Conservation (phyloP, 2,797 vertebrate species). For the Aldrovandia affinis region DNA sequence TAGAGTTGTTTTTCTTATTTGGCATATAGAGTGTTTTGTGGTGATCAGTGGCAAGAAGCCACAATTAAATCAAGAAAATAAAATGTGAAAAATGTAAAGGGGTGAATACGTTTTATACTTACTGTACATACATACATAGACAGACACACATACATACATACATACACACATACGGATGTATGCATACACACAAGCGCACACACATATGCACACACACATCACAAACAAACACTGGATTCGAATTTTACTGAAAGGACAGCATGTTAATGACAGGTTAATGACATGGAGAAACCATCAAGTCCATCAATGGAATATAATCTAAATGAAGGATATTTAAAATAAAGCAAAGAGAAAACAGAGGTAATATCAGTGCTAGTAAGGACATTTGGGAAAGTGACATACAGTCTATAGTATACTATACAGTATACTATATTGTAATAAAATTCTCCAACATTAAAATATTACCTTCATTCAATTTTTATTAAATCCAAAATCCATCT, state of each 20-base stretch:
- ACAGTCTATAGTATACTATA: too few relatives aligned
- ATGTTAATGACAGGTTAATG: background rate
- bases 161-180: background rate
- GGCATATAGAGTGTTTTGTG: too few relatives aligned
- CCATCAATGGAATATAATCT: background rate
- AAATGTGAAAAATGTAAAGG: too few relatives aligned
- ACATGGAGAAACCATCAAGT: background rate
- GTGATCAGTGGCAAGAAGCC: too few relatives aligned
- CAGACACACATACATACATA: too few relatives aligned
- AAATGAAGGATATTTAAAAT: background rate
- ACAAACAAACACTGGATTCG: background rate
- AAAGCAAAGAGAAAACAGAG: background rate
- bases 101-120: too few relatives aligned
- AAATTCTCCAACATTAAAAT: background rate
- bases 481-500: background rate
- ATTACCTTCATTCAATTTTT: too few relatives aligned
- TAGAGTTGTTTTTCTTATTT: too few relatives aligned
- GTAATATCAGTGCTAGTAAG: background rate
- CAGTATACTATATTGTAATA: too few relatives aligned
- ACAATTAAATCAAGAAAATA: too few relatives aligned
- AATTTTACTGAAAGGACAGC: background rate
- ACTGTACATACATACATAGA: too few relatives aligned
- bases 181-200: background rate
- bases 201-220: background rate
- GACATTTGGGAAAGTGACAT: too few relatives aligned